Evolutionary conservation across 1,140 invertebrate species (phyloP).

Genomic region (Pseudomyrmex flavicornis): DNA sequence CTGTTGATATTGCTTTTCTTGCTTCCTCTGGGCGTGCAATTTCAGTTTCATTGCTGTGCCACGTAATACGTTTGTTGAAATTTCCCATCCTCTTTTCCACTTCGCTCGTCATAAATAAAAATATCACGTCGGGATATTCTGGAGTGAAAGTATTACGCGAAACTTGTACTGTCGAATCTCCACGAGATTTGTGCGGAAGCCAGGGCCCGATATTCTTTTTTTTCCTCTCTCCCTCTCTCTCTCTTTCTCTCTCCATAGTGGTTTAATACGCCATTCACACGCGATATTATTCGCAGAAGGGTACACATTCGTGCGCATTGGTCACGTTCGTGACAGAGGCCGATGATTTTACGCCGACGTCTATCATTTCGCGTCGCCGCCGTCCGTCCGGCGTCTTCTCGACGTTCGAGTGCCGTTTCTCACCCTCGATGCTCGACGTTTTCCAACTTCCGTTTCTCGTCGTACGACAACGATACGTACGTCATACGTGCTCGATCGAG

Average conservation of each 20-base stretch:
- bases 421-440: conserved; percentile 5
- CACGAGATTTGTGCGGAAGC: conserved; percentile 36
- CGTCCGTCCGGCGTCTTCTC: conserved; percentile 1
- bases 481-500: neutral
- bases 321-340: conserved; percentile 49
- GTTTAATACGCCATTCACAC: conserved; percentile 55
- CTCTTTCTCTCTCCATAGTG: too few species aligned
- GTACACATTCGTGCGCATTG: conserved; percentile 54
- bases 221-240: too few species aligned
- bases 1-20: neutral
- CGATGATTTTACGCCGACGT: conserved; percentile 46
- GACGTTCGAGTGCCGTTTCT: conserved; percentile 16
- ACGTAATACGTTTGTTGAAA: conserved; percentile 53
- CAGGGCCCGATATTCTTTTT: conserved; percentile 28
- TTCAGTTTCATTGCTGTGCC: conserved; percentile 31
- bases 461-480: conserved; percentile 16
- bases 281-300: conserved; percentile 59
- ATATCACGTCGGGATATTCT: conserved; percentile 46
- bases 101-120: conserved; percentile 19
- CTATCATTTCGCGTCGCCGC: conserved; percentile 43
- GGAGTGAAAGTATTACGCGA: conserved; percentile 52
- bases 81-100: neutral
- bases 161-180: conserved; percentile 43
- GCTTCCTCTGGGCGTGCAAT: conserved; percentile 18
- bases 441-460: conserved; percentile 37